These are phyloP conservation scores for Matsumyia berberina DNA, from an alignment of 2,888 invertebrate genomes.

Conservation along the genomic window DNA sequence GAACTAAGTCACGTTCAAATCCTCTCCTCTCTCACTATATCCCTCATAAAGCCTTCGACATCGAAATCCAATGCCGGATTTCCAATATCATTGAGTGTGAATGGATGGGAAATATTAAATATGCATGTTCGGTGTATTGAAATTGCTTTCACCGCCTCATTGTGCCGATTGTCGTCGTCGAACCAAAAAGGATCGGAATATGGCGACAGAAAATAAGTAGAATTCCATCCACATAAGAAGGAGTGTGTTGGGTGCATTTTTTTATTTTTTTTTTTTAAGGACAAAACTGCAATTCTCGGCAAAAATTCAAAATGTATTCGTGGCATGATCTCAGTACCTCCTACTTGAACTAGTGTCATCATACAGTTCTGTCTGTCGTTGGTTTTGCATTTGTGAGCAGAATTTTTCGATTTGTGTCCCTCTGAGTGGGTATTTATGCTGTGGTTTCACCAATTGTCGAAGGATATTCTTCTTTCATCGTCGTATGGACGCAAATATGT, in stretches of 20 bases:
- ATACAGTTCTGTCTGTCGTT: slow-evolving; percentile 16
- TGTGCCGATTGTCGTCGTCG: slow-evolving; percentile 51
- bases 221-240: slow-evolving; percentile 46
- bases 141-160: slow-evolving; percentile 69
- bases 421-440: slow-evolving; percentile 41
- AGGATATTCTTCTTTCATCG: slow-evolving; percentile 18
- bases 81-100: slow-evolving; percentile 70
- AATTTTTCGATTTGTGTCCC: background rate
- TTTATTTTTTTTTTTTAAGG: slow-evolving; percentile 49
- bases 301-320: slow-evolving; percentile 66
- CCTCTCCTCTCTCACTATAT: background rate
- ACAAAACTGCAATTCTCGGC: slow-evolving; percentile 61
- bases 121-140: slow-evolving; percentile 68
- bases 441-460: slow-evolving; percentile 49
- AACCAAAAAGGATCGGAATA: slow-evolving; percentile 9
- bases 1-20: slow-evolving; percentile 45
- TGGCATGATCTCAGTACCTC: slow-evolving; percentile 44
- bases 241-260: slow-evolving; percentile 41
- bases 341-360: slow-evolving; percentile 41
- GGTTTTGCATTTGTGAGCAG: slow-evolving; percentile 38
- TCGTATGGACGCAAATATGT: background rate
- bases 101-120: slow-evolving; percentile 73
- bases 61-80: slow-evolving; percentile 69
- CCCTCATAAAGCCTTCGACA: slow-evolving; percentile 25
- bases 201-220: slow-evolving; percentile 20